Evolutionary conservation across 2,113 vertebrate species (phyloP).

Genomic region (Atractosteus spatula): DNA sequence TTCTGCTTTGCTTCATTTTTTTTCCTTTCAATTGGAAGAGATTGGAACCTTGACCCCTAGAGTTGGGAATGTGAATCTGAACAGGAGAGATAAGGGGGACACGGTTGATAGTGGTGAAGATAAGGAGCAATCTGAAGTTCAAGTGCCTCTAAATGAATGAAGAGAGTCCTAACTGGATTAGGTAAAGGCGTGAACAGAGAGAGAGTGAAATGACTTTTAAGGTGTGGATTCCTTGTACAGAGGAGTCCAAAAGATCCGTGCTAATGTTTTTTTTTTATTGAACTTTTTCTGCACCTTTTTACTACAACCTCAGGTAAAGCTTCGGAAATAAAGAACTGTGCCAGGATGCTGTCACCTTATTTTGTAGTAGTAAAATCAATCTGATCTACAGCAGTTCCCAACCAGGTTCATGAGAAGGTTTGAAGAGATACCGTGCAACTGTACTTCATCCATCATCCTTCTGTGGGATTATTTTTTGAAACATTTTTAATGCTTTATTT

Average conservation of each 20-base stretch:
- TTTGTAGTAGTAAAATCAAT: too few species aligned
- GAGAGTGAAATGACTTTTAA: background rate
- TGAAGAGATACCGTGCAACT: too few species aligned
- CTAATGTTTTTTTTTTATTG: background rate
- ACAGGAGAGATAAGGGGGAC: conserved; percentile 47
- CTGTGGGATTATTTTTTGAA: too few species aligned
- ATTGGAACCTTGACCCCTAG: conserved; percentile 47
- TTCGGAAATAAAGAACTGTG: too few species aligned
- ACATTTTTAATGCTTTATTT: too few species aligned
- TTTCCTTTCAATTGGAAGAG: conserved; percentile 45
- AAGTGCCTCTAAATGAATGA: conserved; percentile 44
- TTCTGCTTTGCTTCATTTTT: background rate
- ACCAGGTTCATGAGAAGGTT: too few species aligned
- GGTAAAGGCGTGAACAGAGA: background rate
- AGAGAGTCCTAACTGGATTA: conserved; percentile 1
- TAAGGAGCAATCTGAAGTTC: conserved; percentile 51
- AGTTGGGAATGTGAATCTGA: conserved; percentile 39
- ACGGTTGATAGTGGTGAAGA: conserved; percentile 44
- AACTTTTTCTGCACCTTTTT: background rate
- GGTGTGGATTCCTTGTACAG: background rate
- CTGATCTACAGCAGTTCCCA: too few species aligned
- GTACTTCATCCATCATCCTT: too few species aligned
- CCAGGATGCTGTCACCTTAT: too few species aligned
- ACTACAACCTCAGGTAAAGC: background rate
- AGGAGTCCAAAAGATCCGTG: background rate